Evolutionary conservation across 2,113 vertebrate genomes (phyloP).

Genomic region (Alectura lathami): DNA sequence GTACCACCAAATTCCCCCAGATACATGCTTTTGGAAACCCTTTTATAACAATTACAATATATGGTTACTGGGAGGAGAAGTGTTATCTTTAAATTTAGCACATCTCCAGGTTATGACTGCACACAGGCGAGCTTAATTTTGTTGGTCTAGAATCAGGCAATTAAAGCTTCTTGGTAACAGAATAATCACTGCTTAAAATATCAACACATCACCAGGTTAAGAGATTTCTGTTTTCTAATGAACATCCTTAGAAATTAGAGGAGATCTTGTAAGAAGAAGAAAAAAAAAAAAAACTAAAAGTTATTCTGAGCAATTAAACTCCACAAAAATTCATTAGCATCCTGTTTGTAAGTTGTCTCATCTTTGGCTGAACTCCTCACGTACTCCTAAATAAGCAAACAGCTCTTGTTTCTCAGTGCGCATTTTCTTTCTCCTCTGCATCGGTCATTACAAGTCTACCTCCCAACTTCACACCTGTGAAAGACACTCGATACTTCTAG

Average conservation of each 20-base stretch:
- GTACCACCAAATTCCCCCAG: not conserved
- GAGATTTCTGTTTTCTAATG: slow-evolving; percentile 13
- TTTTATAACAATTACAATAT: not conserved
- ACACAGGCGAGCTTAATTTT: not conserved
- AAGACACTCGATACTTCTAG: not conserved
- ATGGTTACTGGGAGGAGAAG: not conserved
- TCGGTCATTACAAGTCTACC: not conserved
- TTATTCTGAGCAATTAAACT: not conserved
- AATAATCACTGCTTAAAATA: slow-evolving; percentile 40
- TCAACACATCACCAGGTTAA: not conserved
- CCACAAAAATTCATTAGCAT: not conserved
- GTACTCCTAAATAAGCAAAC: not conserved
- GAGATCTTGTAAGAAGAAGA: not conserved
- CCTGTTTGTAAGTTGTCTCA: not conserved
- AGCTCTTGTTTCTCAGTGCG: not conserved
- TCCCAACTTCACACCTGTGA: not conserved
- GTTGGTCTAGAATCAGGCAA: slow-evolving; percentile 13
- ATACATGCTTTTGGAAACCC: not conserved
- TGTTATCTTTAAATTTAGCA: not conserved
- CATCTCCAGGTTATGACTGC: not conserved
- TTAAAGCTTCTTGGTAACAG: slow-evolving; percentile 28
- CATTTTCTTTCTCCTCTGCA: not conserved
- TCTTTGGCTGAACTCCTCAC: not conserved
- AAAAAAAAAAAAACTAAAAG: not conserved
- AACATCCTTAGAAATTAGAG: not conserved